Conservation (phyloP, 2,888 invertebrate genomes). For the Nemapogon koenigi region DNA sequence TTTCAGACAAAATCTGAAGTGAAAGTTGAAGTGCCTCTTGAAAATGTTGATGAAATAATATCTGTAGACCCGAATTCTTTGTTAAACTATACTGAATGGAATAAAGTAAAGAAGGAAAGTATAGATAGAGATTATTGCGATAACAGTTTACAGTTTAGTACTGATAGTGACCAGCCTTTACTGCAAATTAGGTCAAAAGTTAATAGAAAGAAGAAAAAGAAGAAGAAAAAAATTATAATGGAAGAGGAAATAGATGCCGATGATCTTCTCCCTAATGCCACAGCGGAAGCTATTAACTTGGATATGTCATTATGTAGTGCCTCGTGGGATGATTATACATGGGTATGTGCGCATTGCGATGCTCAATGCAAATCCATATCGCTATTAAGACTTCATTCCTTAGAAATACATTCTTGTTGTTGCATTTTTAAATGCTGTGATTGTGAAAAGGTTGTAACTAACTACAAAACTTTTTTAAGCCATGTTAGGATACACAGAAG, state of each 20-base stretch:
- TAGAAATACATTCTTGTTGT: constrained; percentile 44
- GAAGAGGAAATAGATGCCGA: constrained; percentile 7
- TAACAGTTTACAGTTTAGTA: constrained; percentile 19
- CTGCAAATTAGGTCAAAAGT: constrained; percentile 22
- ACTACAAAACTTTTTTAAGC: constrained; percentile 35
- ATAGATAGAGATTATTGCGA: constrained; percentile 18
- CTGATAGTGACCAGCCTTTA: constrained; percentile 42
- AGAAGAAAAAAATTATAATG: constrained; percentile 12
- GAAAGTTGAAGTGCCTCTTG: constrained; percentile 26
- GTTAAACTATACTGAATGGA: constrained; percentile 20
- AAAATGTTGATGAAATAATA: constrained; percentile 20
- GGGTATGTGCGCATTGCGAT: constrained; percentile 45
- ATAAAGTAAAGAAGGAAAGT: constrained; percentile 31
- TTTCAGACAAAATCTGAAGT: constrained; percentile 37
- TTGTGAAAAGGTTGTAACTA: constrained; percentile 35
- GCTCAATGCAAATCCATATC: constrained; percentile 43
- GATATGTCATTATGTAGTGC: constrained; percentile 21
- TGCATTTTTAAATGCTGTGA: constrained; percentile 46
- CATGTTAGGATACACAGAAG: constrained; percentile 43
- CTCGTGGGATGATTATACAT: constrained; percentile 45
- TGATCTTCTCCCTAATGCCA: constrained; percentile 12
- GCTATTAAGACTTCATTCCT: constrained; percentile 39
- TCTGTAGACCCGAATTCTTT: constrained; percentile 25
- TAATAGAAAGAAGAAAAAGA: constrained; percentile 1
- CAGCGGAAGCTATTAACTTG: constrained; percentile 14